Evolutionary conservation across 2,888 invertebrate species (phyloP), one percentile per base, ranked within the genome.

Genomic region (Drosophila pegasa): DNA sequence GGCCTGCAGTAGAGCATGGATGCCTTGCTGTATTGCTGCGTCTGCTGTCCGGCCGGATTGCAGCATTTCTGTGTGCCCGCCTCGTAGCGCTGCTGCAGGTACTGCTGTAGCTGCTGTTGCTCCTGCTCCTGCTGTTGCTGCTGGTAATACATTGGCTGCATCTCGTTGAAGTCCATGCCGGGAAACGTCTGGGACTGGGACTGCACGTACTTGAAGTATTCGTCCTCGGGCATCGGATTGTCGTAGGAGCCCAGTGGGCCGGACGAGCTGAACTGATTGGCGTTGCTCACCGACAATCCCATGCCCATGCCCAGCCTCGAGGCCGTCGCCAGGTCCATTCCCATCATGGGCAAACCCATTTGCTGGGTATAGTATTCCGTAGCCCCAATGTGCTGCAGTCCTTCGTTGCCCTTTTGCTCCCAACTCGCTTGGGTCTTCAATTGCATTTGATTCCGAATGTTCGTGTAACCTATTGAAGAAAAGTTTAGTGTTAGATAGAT

Each of bases 281-380:
- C 35, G 9, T 12, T 25, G 9, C 33, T 10, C 1, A 14, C 1
- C 7, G 41, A 22, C 41, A 29, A 41, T 48, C 20, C 6, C 38
- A 40, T 33, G 7, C 5, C 33, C 45, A 56, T 43, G 0, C 33
- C 54, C 52, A 52, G 38, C 1, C 27, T n/a, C n/a, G n/a, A n/a
- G n/a, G n/a, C 29, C 52, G n/a, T 54, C 0, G n/a, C 38, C 16
- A 8, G 10, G 6, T 33, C 20, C 37, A 14, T 51, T 12, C 18
- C 38, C 48, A 45, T 45, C 20, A 22, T 41, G 0, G 25, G 22
- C 41, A 29, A n/a, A 3, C 38, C 38, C 57, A 55, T 50, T 18
- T 55, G 63, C 14, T 70, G 50, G 4, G 31, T 41, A 29, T 35
- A 56, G 5, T 35, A 75, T 2, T 70, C 75, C 2, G 14, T n/a